Conservation (phyloP, 2,797 vertebrate species). For the Okamejei kenojei region DNA sequence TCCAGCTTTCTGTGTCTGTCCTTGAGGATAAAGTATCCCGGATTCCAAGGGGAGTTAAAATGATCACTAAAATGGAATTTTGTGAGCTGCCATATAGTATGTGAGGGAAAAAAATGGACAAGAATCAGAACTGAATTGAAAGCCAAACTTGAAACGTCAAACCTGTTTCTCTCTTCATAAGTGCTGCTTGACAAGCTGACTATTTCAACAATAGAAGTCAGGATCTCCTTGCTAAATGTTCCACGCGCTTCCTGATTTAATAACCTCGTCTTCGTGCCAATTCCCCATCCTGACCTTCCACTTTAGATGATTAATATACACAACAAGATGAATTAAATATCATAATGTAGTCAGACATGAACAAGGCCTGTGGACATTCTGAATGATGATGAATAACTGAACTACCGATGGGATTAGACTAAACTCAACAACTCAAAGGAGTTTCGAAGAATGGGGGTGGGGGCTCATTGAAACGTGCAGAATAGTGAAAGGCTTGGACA, state of each 20-base stretch:
- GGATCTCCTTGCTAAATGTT: neutral
- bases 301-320: neutral
- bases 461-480: too few species aligned
- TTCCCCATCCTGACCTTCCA: neutral
- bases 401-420: neutral
- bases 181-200: too few species aligned
- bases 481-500: too few species aligned
- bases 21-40: too few species aligned
- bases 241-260: neutral
- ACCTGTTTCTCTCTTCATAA: too few species aligned
- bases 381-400: neutral
- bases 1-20: too few species aligned
- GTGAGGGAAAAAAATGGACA: neutral
- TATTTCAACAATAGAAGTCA: neutral
- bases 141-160: neutral
- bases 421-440: neutral
- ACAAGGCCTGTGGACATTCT: neutral
- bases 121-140: neutral
- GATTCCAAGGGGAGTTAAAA: too few species aligned
- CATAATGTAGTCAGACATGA: neutral
- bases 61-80: neutral
- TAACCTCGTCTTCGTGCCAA: neutral
- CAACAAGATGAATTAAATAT: neutral
- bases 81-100: neutral
- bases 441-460: too few species aligned